Conservation (phyloP, 1,140 invertebrate genomes). For the Bombus sibiricus region DNA sequence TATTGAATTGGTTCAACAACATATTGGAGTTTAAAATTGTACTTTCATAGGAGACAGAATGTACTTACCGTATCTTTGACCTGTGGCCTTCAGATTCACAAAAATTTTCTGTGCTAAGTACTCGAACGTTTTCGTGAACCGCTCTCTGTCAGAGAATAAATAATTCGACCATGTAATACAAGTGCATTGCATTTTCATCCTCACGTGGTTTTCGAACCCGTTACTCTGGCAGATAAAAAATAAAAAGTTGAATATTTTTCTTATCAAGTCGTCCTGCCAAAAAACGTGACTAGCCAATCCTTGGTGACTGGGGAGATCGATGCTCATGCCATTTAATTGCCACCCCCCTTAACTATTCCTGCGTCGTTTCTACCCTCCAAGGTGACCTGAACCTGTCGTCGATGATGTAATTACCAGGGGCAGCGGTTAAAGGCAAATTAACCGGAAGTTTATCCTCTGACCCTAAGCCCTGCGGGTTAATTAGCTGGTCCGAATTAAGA, state of each 20-base stretch:
- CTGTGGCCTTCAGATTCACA: not conserved
- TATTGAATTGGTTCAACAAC: too few relatives aligned
- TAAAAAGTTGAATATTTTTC: slow-evolving; percentile 46
- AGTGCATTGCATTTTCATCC: slow-evolving; percentile 3
- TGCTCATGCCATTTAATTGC: slow-evolving; percentile 42
- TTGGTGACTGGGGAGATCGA: slow-evolving; percentile 29
- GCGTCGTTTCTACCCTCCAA: not conserved
- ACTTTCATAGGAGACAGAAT: too few relatives aligned
- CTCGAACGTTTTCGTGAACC: not conserved
- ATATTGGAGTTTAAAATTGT: too few relatives aligned
- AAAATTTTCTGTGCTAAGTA: not conserved
- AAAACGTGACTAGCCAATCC: not conserved
- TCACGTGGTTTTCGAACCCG: slow-evolving; percentile 24
- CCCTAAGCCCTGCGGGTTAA: slow-evolving; percentile 16
- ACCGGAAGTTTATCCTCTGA: slow-evolving; percentile 32
- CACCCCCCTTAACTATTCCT: not conserved
- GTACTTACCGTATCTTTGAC: too few relatives aligned
- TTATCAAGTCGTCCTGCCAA: not conserved
- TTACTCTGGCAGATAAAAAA: not conserved
- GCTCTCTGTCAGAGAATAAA: slow-evolving; percentile 4
- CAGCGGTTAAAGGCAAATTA: slow-evolving; percentile 42
- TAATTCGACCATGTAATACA: not conserved
- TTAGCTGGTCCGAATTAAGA: slow-evolving; percentile 12
- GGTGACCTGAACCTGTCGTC: slow-evolving; percentile 9
- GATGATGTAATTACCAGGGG: slow-evolving; percentile 57